Base-by-base conservation (phyloP, 2,797 vertebrate genomes). In the Anguilla megastoma region DNA sequence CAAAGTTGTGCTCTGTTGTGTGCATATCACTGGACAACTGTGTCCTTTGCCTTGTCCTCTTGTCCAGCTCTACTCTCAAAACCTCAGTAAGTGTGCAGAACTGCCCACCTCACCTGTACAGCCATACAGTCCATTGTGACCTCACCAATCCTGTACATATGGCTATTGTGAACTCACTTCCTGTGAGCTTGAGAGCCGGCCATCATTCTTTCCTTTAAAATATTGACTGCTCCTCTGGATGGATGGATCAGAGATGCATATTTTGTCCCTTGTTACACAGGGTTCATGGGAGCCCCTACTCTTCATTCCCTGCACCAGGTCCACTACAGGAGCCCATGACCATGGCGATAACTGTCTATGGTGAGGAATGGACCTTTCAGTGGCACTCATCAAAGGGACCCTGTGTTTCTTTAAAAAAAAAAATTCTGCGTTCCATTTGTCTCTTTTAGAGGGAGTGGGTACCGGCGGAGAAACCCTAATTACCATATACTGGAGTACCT, bases 401-500 rank as follows among this genome's bases (percentile, higher is more conserved):
- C 89, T 80, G 86, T 92, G 79, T 86, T 80, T 69, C 85, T 91
- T 88, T n/a, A 8, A 54, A 58, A 56, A 58, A 58, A 86, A 48
- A 71, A 56, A 14, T 45, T 12, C 54, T 27, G 82, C 56, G 24
- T 60, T 60, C 82, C 50, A 71, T 84, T 48, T 88, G 87, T 87
- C 48, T 86, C 88, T 88, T 86, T 85, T 66, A 86, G 69, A 86
- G 89, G 87, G 88, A 85, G 66, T 85, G 84, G 50, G 86, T 87
- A 85, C 89, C 87, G 85, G 89, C 82, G n/a, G 88, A 90, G 88
- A 91, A 90, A 89, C 90, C 91, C 94, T 96, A 96, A 96, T 96
- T 95, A 96, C 92, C 94, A 95, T 95, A 92, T 92, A 93, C 93
- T 91, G 91, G 93, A 95, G 91, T 91, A 94, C 91, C 93, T 90